phyloP scores from a whole-genome alignment of 1,140 invertebrate genomes.

The Macrocentrus cingulum region DNA sequence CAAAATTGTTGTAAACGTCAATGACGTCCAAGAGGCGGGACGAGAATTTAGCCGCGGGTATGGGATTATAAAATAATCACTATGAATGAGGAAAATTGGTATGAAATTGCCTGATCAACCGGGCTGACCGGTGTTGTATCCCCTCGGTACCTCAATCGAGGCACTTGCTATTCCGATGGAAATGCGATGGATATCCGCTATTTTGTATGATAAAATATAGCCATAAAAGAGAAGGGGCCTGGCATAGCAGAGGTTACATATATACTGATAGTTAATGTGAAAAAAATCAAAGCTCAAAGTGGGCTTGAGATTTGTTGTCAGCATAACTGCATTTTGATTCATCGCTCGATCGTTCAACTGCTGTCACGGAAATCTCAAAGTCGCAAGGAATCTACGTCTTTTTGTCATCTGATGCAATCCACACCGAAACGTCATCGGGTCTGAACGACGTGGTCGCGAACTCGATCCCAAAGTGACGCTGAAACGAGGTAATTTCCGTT shows the following conservation, averaged over 20 bases:
- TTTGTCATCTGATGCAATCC: too few species aligned
- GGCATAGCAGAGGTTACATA: neutral
- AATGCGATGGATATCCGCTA: constrained; percentile 54
- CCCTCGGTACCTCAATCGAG: neutral
- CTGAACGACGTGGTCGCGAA: neutral
- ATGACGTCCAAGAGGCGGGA: constrained; percentile 13
- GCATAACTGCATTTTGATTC: too few species aligned
- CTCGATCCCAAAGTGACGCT: neutral
- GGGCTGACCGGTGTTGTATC: constrained; percentile 31
- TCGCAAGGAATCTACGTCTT: too few species aligned
- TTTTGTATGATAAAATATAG: constrained; percentile 56
- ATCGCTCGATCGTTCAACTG: too few species aligned
- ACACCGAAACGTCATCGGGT: constrained; percentile 3
- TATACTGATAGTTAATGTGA: neutral
- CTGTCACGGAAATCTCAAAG: too few species aligned
- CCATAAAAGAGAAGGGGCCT: constrained; percentile 33
- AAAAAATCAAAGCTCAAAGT: neutral
- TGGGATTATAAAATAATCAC: constrained; percentile 51
- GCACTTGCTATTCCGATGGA: constrained; percentile 55
- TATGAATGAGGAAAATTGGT: constrained; percentile 58
- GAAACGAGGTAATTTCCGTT: constrained; percentile 43
- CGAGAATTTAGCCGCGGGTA: constrained; percentile 33
- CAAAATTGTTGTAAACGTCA: neutral
- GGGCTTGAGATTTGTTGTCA: too few species aligned
- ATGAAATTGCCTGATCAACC: constrained; percentile 55